Base-by-base conservation (phyloP, 2,888 invertebrate genomes). In the Hanleya hanleyi region DNA sequence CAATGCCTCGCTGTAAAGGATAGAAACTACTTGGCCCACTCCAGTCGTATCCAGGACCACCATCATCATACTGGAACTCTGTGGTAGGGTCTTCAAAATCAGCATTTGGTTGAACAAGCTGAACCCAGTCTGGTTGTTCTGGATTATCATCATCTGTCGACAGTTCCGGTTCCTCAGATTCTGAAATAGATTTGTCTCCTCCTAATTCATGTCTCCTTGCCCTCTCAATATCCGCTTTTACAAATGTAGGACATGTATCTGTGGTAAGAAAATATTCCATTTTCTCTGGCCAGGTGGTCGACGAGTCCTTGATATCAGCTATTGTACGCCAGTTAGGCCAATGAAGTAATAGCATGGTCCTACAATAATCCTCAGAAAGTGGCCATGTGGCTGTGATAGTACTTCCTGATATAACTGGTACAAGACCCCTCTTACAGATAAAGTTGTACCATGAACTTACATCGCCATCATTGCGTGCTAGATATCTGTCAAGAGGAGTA, bases 311-410 rank as follows among this genome's bases (percentile, higher is more conserved):
- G 18, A 81, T 77, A 67, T 81, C 80, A 36, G 47, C n/a, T 22
- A 81, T 29, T 37, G 7, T 7, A n/a, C 76, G 12, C 82, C 78
- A 82, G 36, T 78, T 77, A n/a, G 79, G 81, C 68, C 74, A 77
- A 61, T 80, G 80, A 22, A 81, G 38, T 9, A 80, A 36, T 9
- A 81, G 73, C 67, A 51, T 76, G 18, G 36, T 72, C 9, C 74
- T 57, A 36, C 71, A 76, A 57, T 76, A 81, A 6, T 79, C 72
- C 61, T 80, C 80, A 12, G 35, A 5, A 0, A 77, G 62, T 3
- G 78, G 81, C 78, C 81, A 82, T 37, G 77, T 36, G 38, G 73
- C 72, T 26, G n/a, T 37, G n/a, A 41, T 64, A 5, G n/a, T 36
- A 36, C 38, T 22, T 12, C 73, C 70, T 38, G 66, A 26, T 26